These are phyloP conservation scores for Barbus barbus DNA, from an alignment of 2,113 vertebrate species.

Conservation along the genomic window DNA sequence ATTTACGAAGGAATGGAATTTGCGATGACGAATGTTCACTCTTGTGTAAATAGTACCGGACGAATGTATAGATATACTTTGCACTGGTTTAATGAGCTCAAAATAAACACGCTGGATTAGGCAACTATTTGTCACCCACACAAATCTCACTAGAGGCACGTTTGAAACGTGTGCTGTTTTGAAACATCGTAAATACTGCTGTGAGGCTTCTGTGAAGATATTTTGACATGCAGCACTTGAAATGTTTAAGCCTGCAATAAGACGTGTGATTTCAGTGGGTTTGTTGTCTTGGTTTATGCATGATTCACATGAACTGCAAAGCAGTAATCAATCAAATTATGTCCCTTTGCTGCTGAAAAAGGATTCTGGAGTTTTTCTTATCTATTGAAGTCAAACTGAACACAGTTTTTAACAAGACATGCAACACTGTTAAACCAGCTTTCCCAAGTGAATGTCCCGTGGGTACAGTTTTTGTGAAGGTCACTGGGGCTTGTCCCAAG, in stretches of 20 bases:
- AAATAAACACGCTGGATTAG: slow-evolving; percentile 21
- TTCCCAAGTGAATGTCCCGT: neutral
- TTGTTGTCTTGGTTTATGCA: neutral
- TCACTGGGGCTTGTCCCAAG: neutral
- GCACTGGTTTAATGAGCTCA: slow-evolving; percentile 38
- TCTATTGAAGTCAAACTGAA: neutral
- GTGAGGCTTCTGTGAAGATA: slow-evolving; percentile 13
- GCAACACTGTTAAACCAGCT: neutral
- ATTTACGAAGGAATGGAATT: slow-evolving; percentile 26
- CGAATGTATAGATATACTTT: slow-evolving; percentile 30
- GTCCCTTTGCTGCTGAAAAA: neutral
- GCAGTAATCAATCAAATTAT: slow-evolving; percentile 2
- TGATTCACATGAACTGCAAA: slow-evolving; percentile 4
- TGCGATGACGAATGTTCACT: slow-evolving; percentile 11
- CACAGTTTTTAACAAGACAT: neutral
- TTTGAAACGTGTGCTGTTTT: slow-evolving; percentile 28
- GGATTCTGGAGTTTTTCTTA: neutral
- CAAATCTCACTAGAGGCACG: slow-evolving; percentile 30
- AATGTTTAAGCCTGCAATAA: slow-evolving; percentile 9
- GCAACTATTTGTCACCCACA: slow-evolving; percentile 36
- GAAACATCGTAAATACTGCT: slow-evolving; percentile 1
- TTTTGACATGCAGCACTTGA: slow-evolving; percentile 7
- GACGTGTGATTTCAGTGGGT: neutral
- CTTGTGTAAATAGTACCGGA: slow-evolving; percentile 23
- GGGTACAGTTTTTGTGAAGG: neutral